These are phyloP conservation scores for Periparus ater DNA, from an alignment of 2,797 vertebrate genomes.

Conservation along the genomic window DNA sequence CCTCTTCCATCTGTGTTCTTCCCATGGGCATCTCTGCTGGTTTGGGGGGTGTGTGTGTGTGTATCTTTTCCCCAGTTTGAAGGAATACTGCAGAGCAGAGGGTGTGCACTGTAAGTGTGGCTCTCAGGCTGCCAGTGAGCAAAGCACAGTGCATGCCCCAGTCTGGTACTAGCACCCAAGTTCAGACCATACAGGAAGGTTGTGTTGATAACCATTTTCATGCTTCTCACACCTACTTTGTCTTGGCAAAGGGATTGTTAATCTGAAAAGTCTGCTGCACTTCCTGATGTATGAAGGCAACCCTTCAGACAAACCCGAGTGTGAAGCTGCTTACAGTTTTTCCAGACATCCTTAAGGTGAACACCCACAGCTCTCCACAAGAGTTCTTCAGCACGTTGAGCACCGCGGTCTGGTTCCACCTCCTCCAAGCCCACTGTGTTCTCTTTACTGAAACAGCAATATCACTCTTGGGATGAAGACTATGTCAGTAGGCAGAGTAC, in stretches of 20 bases:
- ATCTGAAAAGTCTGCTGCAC: not conserved
- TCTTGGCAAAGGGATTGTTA: not conserved
- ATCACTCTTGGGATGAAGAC: not conserved
- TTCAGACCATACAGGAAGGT: not conserved
- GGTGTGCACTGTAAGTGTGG: too few species aligned
- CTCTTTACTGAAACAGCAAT: not conserved
- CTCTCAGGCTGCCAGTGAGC: not conserved
- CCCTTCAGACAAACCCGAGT: not conserved
- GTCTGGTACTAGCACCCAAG: not conserved
- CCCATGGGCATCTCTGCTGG: not conserved
- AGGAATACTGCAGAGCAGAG: not conserved
- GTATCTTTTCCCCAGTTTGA: not conserved
- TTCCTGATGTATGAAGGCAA: not conserved
- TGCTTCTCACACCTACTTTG: not conserved
- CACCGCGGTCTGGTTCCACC: not conserved
- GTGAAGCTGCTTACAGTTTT: not conserved
- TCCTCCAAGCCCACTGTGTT: not conserved
- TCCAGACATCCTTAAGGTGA: not conserved
- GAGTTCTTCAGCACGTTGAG: not conserved
- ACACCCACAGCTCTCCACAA: not conserved
- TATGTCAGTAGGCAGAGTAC: not conserved
- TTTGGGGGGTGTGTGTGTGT: not conserved
- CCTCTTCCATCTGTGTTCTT: not conserved
- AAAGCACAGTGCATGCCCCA: not conserved
- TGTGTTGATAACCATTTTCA: accelerated